Base-by-base conservation (phyloP, 2,113 vertebrate species). In the Sitta europaea region DNA sequence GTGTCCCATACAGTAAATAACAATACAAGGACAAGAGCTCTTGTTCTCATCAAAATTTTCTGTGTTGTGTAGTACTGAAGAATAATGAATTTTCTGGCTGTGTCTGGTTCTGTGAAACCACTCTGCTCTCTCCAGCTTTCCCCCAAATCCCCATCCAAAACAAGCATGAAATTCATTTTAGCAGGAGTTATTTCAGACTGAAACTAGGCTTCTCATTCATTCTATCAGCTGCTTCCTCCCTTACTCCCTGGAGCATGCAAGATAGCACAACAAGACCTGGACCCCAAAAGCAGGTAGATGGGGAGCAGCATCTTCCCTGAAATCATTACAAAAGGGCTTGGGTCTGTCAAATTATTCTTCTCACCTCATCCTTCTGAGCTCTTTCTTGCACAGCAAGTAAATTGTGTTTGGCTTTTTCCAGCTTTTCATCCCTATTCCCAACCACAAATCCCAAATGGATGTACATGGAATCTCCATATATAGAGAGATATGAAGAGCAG, bases 291-390 rank as follows among this genome's bases (percentile, higher is more conserved):
- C 70, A 74, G 74, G 31, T 25, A 23, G 28, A 36, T 50, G 29
- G 18, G 21, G 22, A 74, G 33, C 5, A 47, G 20, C 11, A 72
- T 13, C 31, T 53, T 75, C 42, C 11, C 54, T 24, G 16, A 76
- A 91, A 70, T 79, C 59, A 73, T 33, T 0, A 0, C 31, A 62
- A 54, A 70, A 77, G 28, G 20, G 4, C 47, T 96, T 0, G 0
- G 2, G 17, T 13, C 19, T 72, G 47, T 24, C 45, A 90, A 74
- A 54, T 51, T 35, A 12, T 10, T 67, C 10, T 72, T 47, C 29
- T 86, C 53, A 75, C 9, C 11, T 67, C 51, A 61, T 71, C 18
- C 12, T 80, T 68, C 51, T n/a, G 29, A 79, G n/a, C 5, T 88
- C 45, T 80, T 3, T 88, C 45, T 80, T 3, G 5, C 8, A 65